Percentiles rank a stretch among this genome's conserved stretches.
Conservation (phyloP, 2,113 vertebrate genomes). For the Pseudorhombus dupliciocellatus region DNA sequence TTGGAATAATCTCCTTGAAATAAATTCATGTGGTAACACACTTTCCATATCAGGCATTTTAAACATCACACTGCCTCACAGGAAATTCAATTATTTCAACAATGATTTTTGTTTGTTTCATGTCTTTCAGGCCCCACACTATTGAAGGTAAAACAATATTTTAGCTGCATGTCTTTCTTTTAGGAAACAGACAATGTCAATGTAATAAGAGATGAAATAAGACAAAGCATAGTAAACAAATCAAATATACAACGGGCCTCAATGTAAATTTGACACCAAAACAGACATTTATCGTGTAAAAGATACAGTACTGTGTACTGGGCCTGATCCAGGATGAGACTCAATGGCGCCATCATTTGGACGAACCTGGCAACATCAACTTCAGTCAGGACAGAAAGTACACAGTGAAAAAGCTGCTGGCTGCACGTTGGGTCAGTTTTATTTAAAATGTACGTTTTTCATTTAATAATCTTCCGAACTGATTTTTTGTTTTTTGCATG, state of each 20-base stretch:
- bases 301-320: neutral
- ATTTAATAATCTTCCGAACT: conserved; percentile 53
- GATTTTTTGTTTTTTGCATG: conserved; percentile 51
- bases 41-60: neutral
- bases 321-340: conserved; percentile 2
- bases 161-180: neutral
- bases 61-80: neutral
- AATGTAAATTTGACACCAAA: neutral
- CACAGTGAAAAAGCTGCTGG: conserved; percentile 4
- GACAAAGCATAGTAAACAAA: neutral
- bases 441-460: conserved; percentile 65
- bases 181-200: neutral
- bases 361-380: neutral
- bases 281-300: neutral
- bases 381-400: conserved; percentile 4
- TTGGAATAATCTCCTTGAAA: neutral
- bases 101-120: neutral
- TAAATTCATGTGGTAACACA: neutral
- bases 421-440: conserved; percentile 58
- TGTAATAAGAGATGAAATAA: neutral
- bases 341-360: conserved; percentile 61
- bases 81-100: neutral
- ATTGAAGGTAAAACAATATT: neutral
- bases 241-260: neutral
- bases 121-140: neutral